Evolutionary conservation across 2,797 vertebrate species (phyloP).

Genomic region (Lemur catta): DNA sequence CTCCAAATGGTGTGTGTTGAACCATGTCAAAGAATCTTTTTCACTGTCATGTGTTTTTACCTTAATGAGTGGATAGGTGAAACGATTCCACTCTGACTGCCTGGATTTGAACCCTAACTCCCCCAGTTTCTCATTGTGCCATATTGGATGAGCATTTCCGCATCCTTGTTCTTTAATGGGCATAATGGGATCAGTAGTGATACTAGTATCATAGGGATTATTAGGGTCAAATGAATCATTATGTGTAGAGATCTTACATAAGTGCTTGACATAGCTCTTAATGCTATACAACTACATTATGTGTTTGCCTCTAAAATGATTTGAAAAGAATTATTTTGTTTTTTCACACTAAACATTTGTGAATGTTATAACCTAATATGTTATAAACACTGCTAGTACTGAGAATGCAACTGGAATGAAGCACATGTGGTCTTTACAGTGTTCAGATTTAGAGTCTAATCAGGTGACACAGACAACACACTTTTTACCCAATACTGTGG

Average conservation of each 20-base stretch:
- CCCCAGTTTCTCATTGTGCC: not conserved
- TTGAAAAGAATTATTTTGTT: not conserved
- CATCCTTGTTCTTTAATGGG: not conserved
- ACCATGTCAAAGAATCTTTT: slow-evolving; percentile 21
- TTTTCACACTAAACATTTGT: not conserved
- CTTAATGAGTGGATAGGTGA: not conserved
- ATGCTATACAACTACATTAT: not conserved
- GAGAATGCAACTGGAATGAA: not conserved
- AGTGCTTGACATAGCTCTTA: not conserved
- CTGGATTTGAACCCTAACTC: not conserved
- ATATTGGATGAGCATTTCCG: not conserved
- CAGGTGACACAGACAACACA: not conserved
- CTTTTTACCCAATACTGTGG: not conserved
- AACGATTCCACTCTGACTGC: not conserved
- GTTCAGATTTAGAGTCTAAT: not conserved
- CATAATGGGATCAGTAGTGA: not conserved
- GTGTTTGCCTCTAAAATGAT: not conserved
- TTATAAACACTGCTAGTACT: not conserved
- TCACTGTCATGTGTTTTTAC: not conserved
- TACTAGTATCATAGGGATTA: not conserved
- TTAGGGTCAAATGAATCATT: not conserved
- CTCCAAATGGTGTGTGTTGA: slow-evolving; percentile 8
- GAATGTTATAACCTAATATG: not conserved
- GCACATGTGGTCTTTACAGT: not conserved
- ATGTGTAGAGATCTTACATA: not conserved